Conservation (phyloP, 2,888 invertebrate genomes). For the Conus canariensis region DNA sequence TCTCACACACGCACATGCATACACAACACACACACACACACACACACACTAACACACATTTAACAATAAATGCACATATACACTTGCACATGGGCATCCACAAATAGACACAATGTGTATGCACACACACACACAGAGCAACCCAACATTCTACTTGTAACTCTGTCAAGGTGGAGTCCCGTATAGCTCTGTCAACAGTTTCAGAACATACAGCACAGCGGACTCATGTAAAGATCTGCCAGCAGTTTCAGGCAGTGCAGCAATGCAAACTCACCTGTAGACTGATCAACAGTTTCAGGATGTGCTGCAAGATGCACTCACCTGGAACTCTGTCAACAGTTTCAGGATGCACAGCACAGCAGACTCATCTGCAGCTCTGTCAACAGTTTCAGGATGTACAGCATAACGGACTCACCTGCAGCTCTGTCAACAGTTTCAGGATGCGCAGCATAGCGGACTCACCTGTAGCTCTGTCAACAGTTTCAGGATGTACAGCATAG, state of each 20-base stretch:
- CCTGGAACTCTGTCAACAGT: constrained; percentile 85
- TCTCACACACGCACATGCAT: too few relatives aligned
- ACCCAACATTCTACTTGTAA: too few relatives aligned
- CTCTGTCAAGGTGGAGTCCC: too few relatives aligned
- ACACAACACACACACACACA: too few relatives aligned
- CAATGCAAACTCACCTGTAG: constrained; percentile 70
- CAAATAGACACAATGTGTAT: neutral
- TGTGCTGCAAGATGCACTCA: constrained; percentile 75
- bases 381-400: constrained; percentile 79
- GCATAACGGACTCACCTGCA: constrained; percentile 84
- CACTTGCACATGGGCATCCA: neutral
- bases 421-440: constrained; percentile 82
- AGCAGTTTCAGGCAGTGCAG: constrained; percentile 79
- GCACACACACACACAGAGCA: too few relatives aligned
- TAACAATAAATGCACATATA: too few relatives aligned
- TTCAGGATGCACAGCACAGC: constrained; percentile 75
- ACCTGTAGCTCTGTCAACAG: constrained; percentile 1
- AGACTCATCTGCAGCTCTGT: constrained; percentile 85
- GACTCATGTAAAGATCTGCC: constrained; percentile 86
- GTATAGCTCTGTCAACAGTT: constrained; percentile 81
- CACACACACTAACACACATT: too few relatives aligned
- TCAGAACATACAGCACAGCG: constrained; percentile 74
- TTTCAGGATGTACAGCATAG: constrained; percentile 66
- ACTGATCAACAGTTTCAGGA: too few relatives aligned
- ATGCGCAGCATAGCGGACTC: constrained; percentile 77